These are phyloP conservation scores for Momotus momota DNA, from an alignment of 2,797 vertebrate species.

Conservation along the genomic window DNA sequence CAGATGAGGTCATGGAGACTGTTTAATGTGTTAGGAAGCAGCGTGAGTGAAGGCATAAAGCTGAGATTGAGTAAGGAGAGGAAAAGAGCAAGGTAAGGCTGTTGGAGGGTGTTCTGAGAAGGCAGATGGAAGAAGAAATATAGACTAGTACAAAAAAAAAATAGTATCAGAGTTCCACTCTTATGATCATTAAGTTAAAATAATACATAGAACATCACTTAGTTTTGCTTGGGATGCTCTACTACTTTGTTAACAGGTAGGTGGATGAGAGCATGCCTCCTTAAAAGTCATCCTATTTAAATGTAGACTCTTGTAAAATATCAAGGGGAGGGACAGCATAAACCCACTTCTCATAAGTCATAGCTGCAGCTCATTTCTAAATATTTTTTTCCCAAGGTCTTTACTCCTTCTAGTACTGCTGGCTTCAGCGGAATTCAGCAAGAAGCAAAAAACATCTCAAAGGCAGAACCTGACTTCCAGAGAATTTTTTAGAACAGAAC, in stretches of 20 bases:
- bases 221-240: not conserved
- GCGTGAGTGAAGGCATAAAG: not conserved
- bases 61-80: not conserved
- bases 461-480: not conserved
- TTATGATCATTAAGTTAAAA: not conserved
- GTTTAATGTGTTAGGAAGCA: slow-evolving; percentile 17
- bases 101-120: not conserved
- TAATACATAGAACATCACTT: not conserved
- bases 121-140: not conserved
- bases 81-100: not conserved
- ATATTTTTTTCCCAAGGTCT: not conserved
- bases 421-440: not conserved
- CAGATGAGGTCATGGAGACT: slow-evolving; percentile 57
- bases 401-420: not conserved
- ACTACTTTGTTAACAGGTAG: not conserved
- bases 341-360: not conserved
- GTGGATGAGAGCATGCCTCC: not conserved
- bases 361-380: not conserved
- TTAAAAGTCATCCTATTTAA: not conserved
- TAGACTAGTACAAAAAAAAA: not conserved
- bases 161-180: not conserved
- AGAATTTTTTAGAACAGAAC: not conserved
- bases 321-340: not conserved
- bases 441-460: not conserved
- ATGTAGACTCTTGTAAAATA: not conserved